These are phyloP conservation scores for Lynx canadensis DNA, from an alignment of 2,113 vertebrate species.

Conservation along the genomic window DNA sequence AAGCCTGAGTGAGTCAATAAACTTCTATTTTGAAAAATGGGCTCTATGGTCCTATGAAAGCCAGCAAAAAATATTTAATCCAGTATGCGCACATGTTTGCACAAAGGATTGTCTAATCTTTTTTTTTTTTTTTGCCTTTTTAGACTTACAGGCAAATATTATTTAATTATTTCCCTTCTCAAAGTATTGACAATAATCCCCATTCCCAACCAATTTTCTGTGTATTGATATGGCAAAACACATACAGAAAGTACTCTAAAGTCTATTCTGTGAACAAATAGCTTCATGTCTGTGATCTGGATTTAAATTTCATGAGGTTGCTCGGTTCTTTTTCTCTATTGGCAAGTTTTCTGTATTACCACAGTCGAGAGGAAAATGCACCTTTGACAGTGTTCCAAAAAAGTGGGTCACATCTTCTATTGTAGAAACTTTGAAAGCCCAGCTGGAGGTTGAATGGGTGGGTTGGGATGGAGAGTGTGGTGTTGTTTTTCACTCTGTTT, in stretches of 20 bases:
- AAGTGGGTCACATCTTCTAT: not conserved
- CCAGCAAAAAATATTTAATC: not conserved
- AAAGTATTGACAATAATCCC: not conserved
- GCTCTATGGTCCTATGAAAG: not conserved
- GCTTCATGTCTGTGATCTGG: too few relatives aligned
- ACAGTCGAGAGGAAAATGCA: not conserved
- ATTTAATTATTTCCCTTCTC: not conserved
- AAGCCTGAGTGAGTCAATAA: not conserved
- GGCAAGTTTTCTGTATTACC: not conserved
- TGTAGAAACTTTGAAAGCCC: not conserved
- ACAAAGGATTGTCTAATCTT: not conserved
- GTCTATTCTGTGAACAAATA: not conserved
- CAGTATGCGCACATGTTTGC: not conserved
- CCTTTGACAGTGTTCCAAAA: not conserved
- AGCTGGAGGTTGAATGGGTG: not conserved
- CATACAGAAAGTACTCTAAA: not conserved
- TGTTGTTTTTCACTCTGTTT: not conserved
- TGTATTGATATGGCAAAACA: not conserved
- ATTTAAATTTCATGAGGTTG: not conserved
- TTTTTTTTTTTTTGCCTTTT: not conserved
- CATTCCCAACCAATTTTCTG: not conserved
- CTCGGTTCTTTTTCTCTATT: not conserved
- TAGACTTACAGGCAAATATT: not conserved
- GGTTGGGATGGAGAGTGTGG: not conserved
- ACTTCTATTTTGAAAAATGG: not conserved